Evolutionary conservation across 2,888 invertebrate genomes (phyloP), one percentile per base, ranked within the genome.

Genomic region (Choreutis nemorana): DNA sequence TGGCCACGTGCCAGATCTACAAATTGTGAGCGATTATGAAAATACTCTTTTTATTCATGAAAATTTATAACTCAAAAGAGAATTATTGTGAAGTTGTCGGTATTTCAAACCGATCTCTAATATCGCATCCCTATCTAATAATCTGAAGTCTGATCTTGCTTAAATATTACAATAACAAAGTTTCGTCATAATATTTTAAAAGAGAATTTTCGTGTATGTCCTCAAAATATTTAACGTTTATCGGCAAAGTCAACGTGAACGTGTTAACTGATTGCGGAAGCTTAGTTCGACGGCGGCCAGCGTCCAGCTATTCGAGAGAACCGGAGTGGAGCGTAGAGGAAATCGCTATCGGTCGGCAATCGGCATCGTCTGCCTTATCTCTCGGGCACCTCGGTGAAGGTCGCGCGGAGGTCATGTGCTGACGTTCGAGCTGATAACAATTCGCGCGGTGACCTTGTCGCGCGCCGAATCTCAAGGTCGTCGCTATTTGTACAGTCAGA

Each of bases 401-500:
- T 58, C 58, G 39, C 45, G 36, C 50, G 72, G 70, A 77, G 77
- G 77, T 78, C 71, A 63, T 54, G 46, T 54, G 61, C 59, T 72
- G 67, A 77, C 78, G 77, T 75, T n/a, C 73, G 75, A 63, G 48
- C 57, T 77, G 78, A 78, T 78, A 78, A 78, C 73, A 67, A 75
- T 77, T 75, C 66, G 77, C 75, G 70, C 67, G 65, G 55, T 75
- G 77, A 75, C 77, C 77, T 77, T 78, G 77, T 62, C 72, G 65
- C 55, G 60, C 70, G 72, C 73, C 72, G 65, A 78, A 78, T 66
- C 57, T 62, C 77, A 77, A 78, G 77, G 77, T 72, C 59, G 62
- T 62, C 55, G 65, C 70, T 73, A 75, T 78, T 77, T 75, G 77
- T 66, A 75, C 64, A 66, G 66, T 59, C 65, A 64, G 65, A 72